Percentiles rank a stretch among this genome's conserved stretches.
These are phyloP conservation scores for Acyrthosiphon pisum DNA, from an alignment of 1,140 invertebrate species.

Conservation along the genomic window DNA sequence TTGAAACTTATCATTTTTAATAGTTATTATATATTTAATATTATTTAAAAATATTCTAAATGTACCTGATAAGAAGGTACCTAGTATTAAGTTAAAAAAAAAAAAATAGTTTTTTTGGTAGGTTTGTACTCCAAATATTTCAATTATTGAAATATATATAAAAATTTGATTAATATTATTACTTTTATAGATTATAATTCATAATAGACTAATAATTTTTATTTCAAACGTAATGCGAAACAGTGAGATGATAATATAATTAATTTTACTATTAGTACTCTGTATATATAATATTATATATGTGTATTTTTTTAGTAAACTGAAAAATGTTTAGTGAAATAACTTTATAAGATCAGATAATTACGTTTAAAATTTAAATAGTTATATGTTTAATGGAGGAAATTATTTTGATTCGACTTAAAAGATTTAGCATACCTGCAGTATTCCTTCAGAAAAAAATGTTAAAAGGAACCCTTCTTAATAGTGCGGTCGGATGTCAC, in stretches of 20 bases:
- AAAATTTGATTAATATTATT: no score
- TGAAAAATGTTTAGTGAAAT: no score
- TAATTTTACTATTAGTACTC: neutral
- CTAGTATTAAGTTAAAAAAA: neutral
- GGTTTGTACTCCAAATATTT: neutral
- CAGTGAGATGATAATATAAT: neutral
- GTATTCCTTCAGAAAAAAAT: no score
- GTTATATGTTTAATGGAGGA: neutral
- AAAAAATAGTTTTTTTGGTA: neutral
- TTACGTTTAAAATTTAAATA: neutral
- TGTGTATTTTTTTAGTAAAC: no score
- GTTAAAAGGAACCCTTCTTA: neutral
- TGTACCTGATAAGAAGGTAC: neutral
- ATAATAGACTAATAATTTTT: no score
- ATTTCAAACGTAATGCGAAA: neutral
- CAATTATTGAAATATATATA: no score
- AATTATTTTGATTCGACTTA: neutral
- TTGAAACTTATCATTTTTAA: neutral
- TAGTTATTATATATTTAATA: neutral
- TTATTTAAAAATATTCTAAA: neutral
- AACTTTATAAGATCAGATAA: no score
- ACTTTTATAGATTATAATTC: no score
- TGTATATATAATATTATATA: no score
- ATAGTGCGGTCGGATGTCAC: neutral
- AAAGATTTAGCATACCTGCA: neutral